Base-by-base conservation (phyloP, 2,888 invertebrate species). In the Coenonympha arcania region DNA sequence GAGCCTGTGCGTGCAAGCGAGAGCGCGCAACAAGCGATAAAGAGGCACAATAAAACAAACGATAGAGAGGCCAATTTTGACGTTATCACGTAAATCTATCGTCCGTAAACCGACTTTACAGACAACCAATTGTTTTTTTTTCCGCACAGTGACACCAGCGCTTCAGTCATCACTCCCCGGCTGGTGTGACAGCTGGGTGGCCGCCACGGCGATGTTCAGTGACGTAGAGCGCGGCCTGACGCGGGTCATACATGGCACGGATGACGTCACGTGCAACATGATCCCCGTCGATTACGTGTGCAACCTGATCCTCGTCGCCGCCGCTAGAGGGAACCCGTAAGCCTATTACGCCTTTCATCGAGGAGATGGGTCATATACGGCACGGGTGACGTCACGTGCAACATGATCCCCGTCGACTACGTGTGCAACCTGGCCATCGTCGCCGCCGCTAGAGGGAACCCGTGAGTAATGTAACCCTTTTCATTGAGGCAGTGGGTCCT, bases 141-240 rank as follows among this genome's bases (percentile, higher is more conserved):
- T 39, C 45, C 36, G 48, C 40, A 1, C 40, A 90, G 92, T 88
- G 66, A 88, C 89, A 54, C 87, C 92, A 39, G 89, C 91, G n/a
- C 80, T 88, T 64, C 87, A 88, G 49, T 92, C 92, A 65, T 93
- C 93, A 0, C 76, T 90, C 50, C 89, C 91, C 62, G 95, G 95
- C 40, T 98, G 98, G 98, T 90, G 96, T 54, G 97, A 98, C 74
- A 96, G 95, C 74, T 91, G 93, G 86, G 95, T 93, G 70, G 96
- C 96, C 18, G 92, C 91, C 8, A 92, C 92, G 41, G 90, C 90
- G 66, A 78, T 90, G 24, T 84, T 91, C 81, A 85, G 92, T 51
- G 89, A 90, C 37, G 85, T 90, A 19, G 89, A 88, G 49, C 89
- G 88, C 67, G 91, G 90, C 39, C 71, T 89, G 50, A 89, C 91